Evolutionary conservation across 2,797 vertebrate species (phyloP), one percentile per base, ranked within the genome.

Genomic region (Sebastes baramenuke): DNA sequence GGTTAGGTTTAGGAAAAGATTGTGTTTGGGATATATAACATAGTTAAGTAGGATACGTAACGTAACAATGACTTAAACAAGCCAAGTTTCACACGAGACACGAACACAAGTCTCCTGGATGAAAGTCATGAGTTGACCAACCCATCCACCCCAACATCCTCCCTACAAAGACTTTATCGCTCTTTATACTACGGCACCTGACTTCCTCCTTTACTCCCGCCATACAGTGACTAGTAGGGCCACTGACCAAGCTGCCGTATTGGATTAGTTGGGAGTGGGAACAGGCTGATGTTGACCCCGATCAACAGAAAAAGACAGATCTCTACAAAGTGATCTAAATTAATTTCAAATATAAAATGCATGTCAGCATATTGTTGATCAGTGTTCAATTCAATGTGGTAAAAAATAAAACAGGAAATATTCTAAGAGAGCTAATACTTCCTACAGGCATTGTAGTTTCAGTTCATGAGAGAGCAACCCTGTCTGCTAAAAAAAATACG

Each of bases 101-200:
- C 6, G 1, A 42, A 42, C 0, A 42, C 38, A 0, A 42, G 6
- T 46, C 42, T 46, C 16, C 42, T 46, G 0, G 42, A 18, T 18
- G 42, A 46, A 46, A 34, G 20, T 61, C 56, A 16, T 18, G 14
- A 30, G 60, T 61, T 0, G 58, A 30, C 55, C 6, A 0, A 25
- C 27, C 56, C 24, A 29, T 59, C 56, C 25, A 10, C 56, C 16
- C 4, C 4, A 0, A 29, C 25, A 4, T 30, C 27, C 27, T 60
- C 22, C 25, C 56, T 58, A 27, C 25, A 29, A 4, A 11, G 22
- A 29, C 27, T 30, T 29, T 20, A 32, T 4, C 16, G 16, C 7
- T 60, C 58, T 60, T 60, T 18, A 56, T 56, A 60, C 58, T 60
- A 11, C 9, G 5, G 42, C 42, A 46, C 42, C 42, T 46, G 42